A percentile compares a stretch with the other conserved stretches of the same genome.
Evolutionary conservation across 37 sponge, comb jelly and placozoan species (phyloP).

Genomic region (Petrosia ficiformis): DNA sequence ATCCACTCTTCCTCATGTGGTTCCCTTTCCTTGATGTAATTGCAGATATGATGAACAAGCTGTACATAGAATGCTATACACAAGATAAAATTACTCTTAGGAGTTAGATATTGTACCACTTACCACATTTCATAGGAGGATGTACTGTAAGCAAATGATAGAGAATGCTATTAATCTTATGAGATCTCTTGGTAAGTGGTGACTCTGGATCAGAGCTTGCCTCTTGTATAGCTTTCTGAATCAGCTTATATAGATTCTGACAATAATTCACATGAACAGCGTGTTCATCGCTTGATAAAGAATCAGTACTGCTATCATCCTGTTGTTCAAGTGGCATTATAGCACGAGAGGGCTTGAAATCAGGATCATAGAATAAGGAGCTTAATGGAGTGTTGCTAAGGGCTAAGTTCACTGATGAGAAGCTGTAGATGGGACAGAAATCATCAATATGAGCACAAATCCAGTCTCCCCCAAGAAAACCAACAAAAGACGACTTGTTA

Average conservation of each 20-base stretch:
- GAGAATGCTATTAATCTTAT: neutral
- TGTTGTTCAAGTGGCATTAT: no score
- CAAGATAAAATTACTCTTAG: no score
- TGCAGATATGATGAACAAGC: no score
- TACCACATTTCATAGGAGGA: neutral
- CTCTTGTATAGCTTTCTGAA: neutral
- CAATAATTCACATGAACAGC: neutral
- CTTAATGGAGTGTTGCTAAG: neutral
- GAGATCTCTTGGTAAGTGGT: neutral
- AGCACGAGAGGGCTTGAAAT: neutral
- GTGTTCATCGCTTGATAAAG: no score
- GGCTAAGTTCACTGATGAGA: neutral
- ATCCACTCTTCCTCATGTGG: constrained; percentile 58
- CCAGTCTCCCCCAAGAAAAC: constrained; percentile 79
- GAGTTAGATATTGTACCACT: no score
- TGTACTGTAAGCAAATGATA: neutral
- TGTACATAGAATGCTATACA: no score
- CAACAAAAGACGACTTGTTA: constrained; percentile 45
- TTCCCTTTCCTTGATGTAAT: no score
- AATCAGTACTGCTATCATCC: no score
- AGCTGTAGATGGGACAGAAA: constrained; percentile 23
- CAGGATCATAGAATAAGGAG: neutral
- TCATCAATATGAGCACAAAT: constrained; percentile 75
- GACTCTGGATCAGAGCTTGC: neutral
- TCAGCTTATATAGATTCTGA: neutral